These are phyloP conservation scores for Arothron firmamentum DNA, from an alignment of 2,113 vertebrate genomes.

Conservation along the genomic window DNA sequence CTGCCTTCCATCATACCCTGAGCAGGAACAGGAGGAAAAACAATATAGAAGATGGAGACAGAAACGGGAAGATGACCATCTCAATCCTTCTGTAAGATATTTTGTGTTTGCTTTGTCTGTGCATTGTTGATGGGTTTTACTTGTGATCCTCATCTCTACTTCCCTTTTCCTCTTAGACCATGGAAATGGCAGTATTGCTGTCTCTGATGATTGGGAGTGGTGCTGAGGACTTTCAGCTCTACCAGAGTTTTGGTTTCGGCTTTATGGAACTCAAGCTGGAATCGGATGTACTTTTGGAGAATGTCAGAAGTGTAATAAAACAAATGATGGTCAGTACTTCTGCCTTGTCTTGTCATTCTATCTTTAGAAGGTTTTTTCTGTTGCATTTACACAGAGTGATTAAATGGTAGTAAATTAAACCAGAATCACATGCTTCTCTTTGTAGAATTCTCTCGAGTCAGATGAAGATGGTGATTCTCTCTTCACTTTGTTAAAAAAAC, in stretches of 20 bases:
- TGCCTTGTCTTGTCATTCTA: not conserved
- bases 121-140: not conserved
- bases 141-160: not conserved
- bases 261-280: constrained; percentile 40
- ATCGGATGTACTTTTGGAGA: constrained; percentile 72
- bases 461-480: fast-evolving
- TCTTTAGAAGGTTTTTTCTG: no score
- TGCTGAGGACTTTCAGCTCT: constrained; percentile 69
- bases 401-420: no score
- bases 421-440: constrained; percentile 12
- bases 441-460: fast-evolving
- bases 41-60: not conserved
- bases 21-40: constrained; percentile 9
- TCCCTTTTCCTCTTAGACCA: constrained; percentile 37
- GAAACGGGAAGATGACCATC: constrained; percentile 1
- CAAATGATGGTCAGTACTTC: constrained; percentile 64
- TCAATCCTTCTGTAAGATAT: constrained; percentile 47
- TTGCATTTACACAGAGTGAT: no score
- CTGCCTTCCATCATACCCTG: constrained; percentile 49
- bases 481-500: constrained; percentile 12
- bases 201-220: constrained; percentile 70
- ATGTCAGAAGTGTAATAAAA: constrained; percentile 60
- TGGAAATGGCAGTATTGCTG: constrained; percentile 71
- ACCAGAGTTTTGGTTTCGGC: fast-evolving
- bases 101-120: not conserved